phyloP scores from a whole-genome alignment of 2,888 invertebrate species.

The Euplagia quadripunctaria region DNA sequence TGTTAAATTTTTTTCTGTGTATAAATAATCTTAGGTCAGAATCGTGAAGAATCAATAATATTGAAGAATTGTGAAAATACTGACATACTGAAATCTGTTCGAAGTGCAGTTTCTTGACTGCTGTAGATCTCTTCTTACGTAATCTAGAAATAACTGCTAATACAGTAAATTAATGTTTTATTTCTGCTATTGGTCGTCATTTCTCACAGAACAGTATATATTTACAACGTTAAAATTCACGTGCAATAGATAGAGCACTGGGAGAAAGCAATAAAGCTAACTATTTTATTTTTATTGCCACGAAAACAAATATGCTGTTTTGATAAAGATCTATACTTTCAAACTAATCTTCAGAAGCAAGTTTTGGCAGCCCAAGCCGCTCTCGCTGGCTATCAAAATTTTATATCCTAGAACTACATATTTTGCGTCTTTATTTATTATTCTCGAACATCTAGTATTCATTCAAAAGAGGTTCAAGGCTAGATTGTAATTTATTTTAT shows the following conservation, averaged over 20 bases:
- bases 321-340: background rate
- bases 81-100: too few relatives aligned
- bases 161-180: too few relatives aligned
- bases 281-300: background rate
- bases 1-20: too few relatives aligned
- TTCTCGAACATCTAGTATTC: slow-evolving; percentile 19
- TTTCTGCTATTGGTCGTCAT: too few relatives aligned
- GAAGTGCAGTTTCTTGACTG: too few relatives aligned
- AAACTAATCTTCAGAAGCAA: background rate
- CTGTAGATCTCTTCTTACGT: too few relatives aligned
- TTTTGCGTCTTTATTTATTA: slow-evolving; percentile 19
- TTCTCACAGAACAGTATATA: background rate
- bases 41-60: too few relatives aligned
- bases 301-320: background rate
- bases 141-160: too few relatives aligned
- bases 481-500: slow-evolving; percentile 27
- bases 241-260: background rate
- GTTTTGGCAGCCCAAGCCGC: background rate
- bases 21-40: too few relatives aligned
- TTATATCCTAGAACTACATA: slow-evolving; percentile 12
- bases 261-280: background rate
- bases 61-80: too few relatives aligned
- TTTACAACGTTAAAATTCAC: background rate
- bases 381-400: slow-evolving; percentile 2
- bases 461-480: slow-evolving; percentile 26